These are phyloP conservation scores for Morpho helenor DNA, from an alignment of 2,888 invertebrate species.

Conservation along the genomic window DNA sequence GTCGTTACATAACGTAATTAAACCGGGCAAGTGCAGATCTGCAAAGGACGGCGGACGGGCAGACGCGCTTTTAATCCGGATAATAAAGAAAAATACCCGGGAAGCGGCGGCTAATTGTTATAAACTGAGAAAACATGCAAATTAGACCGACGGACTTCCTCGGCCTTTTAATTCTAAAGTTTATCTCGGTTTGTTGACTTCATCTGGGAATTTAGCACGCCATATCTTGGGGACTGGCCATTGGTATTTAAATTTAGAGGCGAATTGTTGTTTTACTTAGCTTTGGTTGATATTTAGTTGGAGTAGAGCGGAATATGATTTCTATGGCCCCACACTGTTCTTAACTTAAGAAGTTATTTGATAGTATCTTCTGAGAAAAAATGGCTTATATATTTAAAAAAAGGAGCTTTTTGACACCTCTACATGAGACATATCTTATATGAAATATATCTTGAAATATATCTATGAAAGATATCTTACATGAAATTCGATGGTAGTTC, in stretches of 20 bases:
- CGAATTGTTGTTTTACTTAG: too few relatives aligned
- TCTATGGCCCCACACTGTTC: too few relatives aligned
- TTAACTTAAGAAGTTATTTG: too few relatives aligned
- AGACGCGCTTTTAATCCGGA: conserved; percentile 55
- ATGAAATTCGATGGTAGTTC: too few relatives aligned
- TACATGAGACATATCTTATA: too few relatives aligned
- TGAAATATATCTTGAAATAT: too few relatives aligned
- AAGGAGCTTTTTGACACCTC: too few relatives aligned
- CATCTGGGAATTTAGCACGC: neutral
- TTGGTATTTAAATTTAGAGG: neutral
- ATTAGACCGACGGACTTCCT: conserved; percentile 60
- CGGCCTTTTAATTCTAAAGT: conserved; percentile 54
- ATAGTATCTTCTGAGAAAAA: too few relatives aligned
- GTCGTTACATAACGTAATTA: conserved; percentile 60
- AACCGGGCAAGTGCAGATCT: conserved; percentile 38
- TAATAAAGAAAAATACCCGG: conserved; percentile 75
- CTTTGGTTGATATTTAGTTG: too few relatives aligned
- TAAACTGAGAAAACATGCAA: conserved; percentile 73
- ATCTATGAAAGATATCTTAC: too few relatives aligned
- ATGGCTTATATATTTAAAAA: too few relatives aligned
- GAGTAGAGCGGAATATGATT: too few relatives aligned
- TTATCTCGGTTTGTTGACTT: conserved; percentile 35
- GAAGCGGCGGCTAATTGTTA: conserved; percentile 67
- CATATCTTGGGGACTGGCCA: neutral
- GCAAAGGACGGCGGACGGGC: conserved; percentile 27